These are phyloP conservation scores for Apodemus agrarius DNA, from an alignment of 2,797 vertebrate genomes.

Conservation along the genomic window DNA sequence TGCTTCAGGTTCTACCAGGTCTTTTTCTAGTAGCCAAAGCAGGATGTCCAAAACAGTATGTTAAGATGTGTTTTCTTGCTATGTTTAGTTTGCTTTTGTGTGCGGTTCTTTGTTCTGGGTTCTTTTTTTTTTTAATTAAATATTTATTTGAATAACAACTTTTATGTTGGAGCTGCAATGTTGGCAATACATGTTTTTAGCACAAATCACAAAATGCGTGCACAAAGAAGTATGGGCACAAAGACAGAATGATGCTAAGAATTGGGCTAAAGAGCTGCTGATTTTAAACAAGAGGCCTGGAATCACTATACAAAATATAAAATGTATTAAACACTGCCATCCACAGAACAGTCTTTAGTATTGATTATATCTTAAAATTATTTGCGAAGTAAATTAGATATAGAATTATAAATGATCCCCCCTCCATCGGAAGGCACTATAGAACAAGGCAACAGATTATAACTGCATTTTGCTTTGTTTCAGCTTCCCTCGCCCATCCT, in stretches of 20 bases:
- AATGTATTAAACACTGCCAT: conserved; percentile 92
- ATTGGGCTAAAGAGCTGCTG: conserved; percentile 87
- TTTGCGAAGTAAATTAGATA: conserved; percentile 89
- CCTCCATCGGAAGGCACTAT: conserved; percentile 86
- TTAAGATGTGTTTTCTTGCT: neutral
- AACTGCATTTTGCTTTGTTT: neutral
- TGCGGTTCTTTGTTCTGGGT: neutral
- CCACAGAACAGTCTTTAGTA: conserved; percentile 90
- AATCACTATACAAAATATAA: conserved; percentile 92
- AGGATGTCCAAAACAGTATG: neutral
- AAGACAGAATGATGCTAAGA: conserved; percentile 87
- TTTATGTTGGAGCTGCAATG: conserved; percentile 87
- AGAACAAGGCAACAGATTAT: neutral
- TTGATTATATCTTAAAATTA: conserved; percentile 91
- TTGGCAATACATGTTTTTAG: conserved; percentile 87
- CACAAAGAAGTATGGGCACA: conserved; percentile 85
- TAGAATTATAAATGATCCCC: conserved; percentile 88
- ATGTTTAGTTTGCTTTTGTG: neutral
- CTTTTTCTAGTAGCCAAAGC: neutral
- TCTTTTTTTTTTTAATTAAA: conserved; percentile 86
- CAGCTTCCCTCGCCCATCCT: rapidly evolving
- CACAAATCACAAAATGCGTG: conserved; percentile 89
- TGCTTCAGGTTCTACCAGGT: neutral
- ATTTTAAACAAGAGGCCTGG: conserved; percentile 87
- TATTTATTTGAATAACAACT: conserved; percentile 93